phyloP scores from a whole-genome alignment of 2,888 invertebrate species.

The Glyphotaelius pellucidus region DNA sequence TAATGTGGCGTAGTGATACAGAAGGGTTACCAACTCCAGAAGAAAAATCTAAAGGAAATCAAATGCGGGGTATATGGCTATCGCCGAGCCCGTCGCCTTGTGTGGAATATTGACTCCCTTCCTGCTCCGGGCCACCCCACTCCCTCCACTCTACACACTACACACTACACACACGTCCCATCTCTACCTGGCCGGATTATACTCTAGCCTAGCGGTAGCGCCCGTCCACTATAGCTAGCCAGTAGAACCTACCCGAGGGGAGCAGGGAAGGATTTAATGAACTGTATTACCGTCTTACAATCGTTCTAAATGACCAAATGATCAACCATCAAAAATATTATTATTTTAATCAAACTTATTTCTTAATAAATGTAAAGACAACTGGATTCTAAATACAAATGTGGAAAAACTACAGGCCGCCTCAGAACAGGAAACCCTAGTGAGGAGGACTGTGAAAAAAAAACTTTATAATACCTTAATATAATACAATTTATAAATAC shows the following conservation, averaged over 20 bases:
- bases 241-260: background rate
- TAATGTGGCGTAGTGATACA: background rate
- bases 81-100: slow-evolving; percentile 37
- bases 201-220: background rate
- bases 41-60: slow-evolving; percentile 65
- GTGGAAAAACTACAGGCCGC: too few relatives aligned
- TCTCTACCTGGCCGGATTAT: background rate
- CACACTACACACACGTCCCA: background rate
- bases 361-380: too few relatives aligned
- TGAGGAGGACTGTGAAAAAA: too few relatives aligned
- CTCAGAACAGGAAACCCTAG: too few relatives aligned
- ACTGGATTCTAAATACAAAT: too few relatives aligned
- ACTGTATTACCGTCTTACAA: background rate
- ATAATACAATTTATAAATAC: too few relatives aligned
- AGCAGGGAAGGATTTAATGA: background rate
- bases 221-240: background rate
- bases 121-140: background rate
- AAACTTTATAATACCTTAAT: too few relatives aligned
- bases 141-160: background rate
- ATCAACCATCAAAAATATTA: background rate
- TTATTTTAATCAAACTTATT: background rate
- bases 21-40: slow-evolving; percentile 49
- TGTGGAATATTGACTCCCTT: slow-evolving; percentile 42
- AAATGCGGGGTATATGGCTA: slow-evolving; percentile 57
- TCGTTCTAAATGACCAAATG: background rate